Conservation (phyloP, 2,797 vertebrate genomes). For the Anguilla obscura region DNA sequence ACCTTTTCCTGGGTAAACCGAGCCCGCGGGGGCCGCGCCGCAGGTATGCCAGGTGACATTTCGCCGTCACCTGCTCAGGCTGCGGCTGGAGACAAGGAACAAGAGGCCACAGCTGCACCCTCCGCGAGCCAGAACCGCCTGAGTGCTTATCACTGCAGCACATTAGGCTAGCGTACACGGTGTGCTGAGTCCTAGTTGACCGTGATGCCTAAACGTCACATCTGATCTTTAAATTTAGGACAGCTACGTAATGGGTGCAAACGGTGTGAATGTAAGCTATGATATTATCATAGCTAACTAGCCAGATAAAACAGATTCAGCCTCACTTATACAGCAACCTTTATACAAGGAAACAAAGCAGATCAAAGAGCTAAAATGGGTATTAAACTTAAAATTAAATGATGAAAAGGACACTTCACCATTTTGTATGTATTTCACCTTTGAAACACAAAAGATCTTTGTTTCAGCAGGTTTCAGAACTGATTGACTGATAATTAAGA, state of each 20-base stretch:
- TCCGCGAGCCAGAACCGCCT: neutral
- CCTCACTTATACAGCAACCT: neutral
- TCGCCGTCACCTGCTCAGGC: neutral
- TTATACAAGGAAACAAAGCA: neutral
- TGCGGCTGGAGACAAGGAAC: neutral
- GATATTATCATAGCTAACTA: neutral
- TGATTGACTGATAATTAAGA: neutral
- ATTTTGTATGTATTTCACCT: neutral
- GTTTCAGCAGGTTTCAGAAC: neutral
- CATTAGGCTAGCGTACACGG: neutral
- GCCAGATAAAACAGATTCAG: neutral
- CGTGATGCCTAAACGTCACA: neutral
- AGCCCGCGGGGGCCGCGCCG: neutral
- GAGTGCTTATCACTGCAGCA: neutral
- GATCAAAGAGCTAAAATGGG: neutral
- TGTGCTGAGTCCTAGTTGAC: neutral
- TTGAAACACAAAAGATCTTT: neutral
- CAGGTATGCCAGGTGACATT: slow-evolving; percentile 7
- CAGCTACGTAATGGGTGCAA: neutral
- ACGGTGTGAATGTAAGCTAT: neutral
- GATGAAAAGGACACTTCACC: neutral
- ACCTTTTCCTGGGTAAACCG: slow-evolving; percentile 30
- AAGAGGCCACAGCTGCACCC: neutral
- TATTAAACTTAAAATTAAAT: neutral
- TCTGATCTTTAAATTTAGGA: neutral